A percentile compares a stretch with the other conserved stretches of the same genome.
phyloP scores from a whole-genome alignment of 2,797 vertebrate species.

The Limosa lapponica region DNA sequence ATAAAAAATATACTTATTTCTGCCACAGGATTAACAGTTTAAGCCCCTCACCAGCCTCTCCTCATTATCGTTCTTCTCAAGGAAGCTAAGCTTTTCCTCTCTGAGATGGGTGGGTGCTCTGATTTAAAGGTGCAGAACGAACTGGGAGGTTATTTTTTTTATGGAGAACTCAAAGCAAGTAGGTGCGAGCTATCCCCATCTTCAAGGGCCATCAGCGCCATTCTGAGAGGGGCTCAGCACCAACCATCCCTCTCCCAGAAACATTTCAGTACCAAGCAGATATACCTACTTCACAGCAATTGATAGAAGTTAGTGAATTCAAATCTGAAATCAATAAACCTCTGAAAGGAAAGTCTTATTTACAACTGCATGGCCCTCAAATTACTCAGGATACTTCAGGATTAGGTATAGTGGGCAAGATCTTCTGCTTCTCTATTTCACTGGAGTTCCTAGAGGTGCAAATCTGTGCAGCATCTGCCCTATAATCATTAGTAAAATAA shows the following conservation, averaged over 20 bases:
- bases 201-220: not conserved
- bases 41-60: not conserved
- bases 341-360: not conserved
- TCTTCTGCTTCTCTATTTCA: constrained; percentile 2
- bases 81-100: not conserved
- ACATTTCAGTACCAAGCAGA: not conserved
- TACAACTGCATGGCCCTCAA: not conserved
- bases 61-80: not conserved
- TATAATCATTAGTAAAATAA: constrained; percentile 67
- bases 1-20: not conserved
- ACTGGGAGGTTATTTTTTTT: not conserved
- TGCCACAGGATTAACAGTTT: not conserved
- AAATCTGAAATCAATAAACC: not conserved
- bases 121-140: not conserved
- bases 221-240: not conserved
- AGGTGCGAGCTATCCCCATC: not conserved
- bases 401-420: not conserved
- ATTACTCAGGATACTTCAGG: not conserved
- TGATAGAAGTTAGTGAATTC: not conserved
- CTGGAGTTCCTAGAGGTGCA: constrained; percentile 40
- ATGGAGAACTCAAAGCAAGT: not conserved
- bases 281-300: not conserved
- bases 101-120: not conserved
- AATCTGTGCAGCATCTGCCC: constrained; percentile 55
- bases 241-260: not conserved